Evolutionary conservation across 2,797 vertebrate genomes (phyloP), one percentile per base, ranked within the genome.

Genomic region (Heteromormyrus szaboi): DNA sequence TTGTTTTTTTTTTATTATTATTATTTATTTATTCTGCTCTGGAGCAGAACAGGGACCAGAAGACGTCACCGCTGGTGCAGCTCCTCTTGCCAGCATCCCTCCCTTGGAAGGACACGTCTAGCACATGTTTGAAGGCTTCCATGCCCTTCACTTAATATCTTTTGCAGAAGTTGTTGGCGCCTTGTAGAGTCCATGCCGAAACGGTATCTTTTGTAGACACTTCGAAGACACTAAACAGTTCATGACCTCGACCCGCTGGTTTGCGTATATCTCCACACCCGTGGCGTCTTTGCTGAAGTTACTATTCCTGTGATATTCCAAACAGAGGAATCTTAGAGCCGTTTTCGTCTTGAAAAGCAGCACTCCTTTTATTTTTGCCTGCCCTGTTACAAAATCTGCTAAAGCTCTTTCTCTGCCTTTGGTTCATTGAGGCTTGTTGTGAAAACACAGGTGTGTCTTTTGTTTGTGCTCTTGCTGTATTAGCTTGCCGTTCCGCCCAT

Each of bases 341-440:
- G 5, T 3, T 6, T 4, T 84, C 46, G 2, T 51, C 46, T 29
- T 5, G n/a, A 84, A 29, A 4, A 25, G 14, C 8, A 6, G 46
- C 44, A 6, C 41, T 1, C 1, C 19, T 46, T 46, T 29, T 17
- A 17, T 22, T 48, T 51, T 84, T 48, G n/a, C 11, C 81, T 84
- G 19, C 81, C n/a, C n/a, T n/a, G 3, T 44, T 50, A 14, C 48
- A 25, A 51, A 85, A 51, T 48, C 14, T 48, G 56, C 11, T 41
- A 1, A 56, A 85, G 56, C 88, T 22, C 25, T 8, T 33, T 22
- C 25, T n/a, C 6, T 62, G 4, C 48, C 17, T 19, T 41, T 46
- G 46, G n/a, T 33, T 87, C 22, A 12, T 17, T 37, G 76, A 54
- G 51, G 68, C 33, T 88, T n/a, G 44, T 90, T 91, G 76, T 88